Percentiles rank a stretch among this genome's conserved stretches.
Evolutionary conservation across 2,888 invertebrate genomes (phyloP).

Genomic region (Esperia sulphurella): DNA sequence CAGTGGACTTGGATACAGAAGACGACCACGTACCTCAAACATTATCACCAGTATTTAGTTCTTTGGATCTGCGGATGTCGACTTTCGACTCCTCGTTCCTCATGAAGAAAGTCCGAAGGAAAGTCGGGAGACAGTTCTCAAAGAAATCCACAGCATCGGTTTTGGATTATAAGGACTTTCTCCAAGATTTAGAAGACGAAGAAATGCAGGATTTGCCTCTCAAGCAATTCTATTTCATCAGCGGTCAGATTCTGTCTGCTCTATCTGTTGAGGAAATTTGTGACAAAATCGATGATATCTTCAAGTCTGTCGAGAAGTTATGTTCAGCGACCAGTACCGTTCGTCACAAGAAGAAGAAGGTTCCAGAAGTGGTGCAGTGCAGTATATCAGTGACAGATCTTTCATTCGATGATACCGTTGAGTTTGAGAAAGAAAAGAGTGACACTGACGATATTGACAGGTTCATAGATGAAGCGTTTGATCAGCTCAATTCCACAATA

Average conservation of each 20-base stretch:
- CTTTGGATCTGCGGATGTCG: constrained; percentile 47
- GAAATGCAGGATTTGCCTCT: constrained; percentile 26
- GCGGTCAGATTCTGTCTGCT: constrained; percentile 57
- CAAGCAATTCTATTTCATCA: constrained; percentile 48
- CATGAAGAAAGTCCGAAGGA: constrained; percentile 49
- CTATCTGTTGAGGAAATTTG: constrained; percentile 61
- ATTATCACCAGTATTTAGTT: constrained; percentile 46
- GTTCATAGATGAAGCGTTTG: constrained; percentile 64
- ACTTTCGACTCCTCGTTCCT: constrained; percentile 65
- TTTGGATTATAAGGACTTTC: constrained; percentile 53
- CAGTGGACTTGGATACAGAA: constrained; percentile 61
- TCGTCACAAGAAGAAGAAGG: constrained; percentile 36
- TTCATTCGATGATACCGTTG: constrained; percentile 58
- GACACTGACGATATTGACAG: constrained; percentile 47
- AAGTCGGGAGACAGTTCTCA: constrained; percentile 41
- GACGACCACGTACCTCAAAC: constrained; percentile 33
- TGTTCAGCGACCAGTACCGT: constrained; percentile 45
- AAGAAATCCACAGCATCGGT: constrained; percentile 33
- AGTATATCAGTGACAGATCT: constrained; percentile 53
- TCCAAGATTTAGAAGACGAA: constrained; percentile 40
- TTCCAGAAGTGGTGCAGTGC: constrained; percentile 54
- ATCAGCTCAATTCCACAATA: constrained; percentile 45
- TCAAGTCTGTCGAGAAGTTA: constrained; percentile 62
- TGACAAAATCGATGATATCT: constrained; percentile 57
- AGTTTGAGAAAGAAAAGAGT: constrained; percentile 27